phyloP scores from a whole-genome alignment of 1,140 invertebrate species.

The Drosophila neocordata region DNA sequence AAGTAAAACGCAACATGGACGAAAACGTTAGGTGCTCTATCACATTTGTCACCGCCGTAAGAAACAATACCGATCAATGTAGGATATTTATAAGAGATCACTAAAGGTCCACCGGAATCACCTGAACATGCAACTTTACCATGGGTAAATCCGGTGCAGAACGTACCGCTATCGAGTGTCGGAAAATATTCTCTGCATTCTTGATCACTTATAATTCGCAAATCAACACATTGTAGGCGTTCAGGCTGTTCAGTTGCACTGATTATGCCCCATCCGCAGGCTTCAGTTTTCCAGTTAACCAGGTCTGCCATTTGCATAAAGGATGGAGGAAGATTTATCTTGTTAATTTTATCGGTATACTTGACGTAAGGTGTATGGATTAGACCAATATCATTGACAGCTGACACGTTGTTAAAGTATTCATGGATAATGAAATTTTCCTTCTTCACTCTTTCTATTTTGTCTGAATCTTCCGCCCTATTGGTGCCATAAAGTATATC shows the following conservation, averaged over 20 bases:
- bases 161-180: no score
- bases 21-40: no score
- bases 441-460: conserved; percentile 29
- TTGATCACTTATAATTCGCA: conserved; percentile 13
- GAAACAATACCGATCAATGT: no score
- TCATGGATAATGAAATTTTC: conserved; percentile 47
- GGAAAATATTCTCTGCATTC: no score
- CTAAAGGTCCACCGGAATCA: no score
- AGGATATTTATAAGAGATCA: no score
- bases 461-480: conserved; percentile 2
- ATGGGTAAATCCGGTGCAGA: no score
- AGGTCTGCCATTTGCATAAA: no score
- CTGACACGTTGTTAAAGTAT: conserved; percentile 30
- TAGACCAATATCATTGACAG: conserved; percentile 53
- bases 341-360: conserved; percentile 36
- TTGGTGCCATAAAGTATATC: conserved; percentile 68
- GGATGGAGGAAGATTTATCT: conserved; percentile 51
- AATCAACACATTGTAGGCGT: neutral
- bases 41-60: no score
- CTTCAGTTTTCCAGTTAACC: no score
- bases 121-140: no score
- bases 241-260: conserved; percentile 8
- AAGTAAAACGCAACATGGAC: no score
- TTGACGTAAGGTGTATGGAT: conserved; percentile 44
- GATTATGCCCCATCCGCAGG: conserved; percentile 66